Conservation (phyloP, 2,797 vertebrate genomes). For the Eulemur albifrons region DNA sequence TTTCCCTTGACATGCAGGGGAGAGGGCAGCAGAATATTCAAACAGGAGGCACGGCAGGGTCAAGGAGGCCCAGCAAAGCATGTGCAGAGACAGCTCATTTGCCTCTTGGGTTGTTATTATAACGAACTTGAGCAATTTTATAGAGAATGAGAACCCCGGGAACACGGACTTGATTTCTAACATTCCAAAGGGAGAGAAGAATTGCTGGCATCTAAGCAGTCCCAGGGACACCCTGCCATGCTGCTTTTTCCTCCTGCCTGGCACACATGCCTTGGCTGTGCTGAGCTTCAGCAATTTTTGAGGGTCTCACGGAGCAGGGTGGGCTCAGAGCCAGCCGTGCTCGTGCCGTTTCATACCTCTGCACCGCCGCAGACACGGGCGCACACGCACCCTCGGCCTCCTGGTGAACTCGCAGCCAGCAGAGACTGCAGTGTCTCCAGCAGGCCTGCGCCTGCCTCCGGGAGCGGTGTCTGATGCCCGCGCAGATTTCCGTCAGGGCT, state of each 20-base stretch:
- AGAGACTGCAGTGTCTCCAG: not conserved
- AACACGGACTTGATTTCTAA: not conserved
- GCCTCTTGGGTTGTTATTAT: not conserved
- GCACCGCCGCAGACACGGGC: no score
- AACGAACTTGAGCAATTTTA: not conserved
- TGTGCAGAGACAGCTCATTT: not conserved
- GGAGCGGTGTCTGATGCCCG: not conserved
- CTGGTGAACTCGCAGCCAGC: not conserved
- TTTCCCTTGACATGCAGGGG: not conserved
- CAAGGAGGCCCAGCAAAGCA: not conserved
- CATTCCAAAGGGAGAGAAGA: not conserved
- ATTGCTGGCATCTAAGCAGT: not conserved
- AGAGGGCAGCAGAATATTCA: not conserved
- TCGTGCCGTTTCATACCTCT: not conserved
- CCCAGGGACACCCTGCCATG: not conserved
- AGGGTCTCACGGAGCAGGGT: not conserved
- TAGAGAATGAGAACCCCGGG: not conserved
- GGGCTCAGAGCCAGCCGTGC: not conserved
- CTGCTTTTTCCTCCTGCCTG: not conserved
- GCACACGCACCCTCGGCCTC: fast-evolving
- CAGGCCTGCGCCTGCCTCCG: not conserved
- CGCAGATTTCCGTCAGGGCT: no score
- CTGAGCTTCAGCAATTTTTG: not conserved
- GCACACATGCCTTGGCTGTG: not conserved
- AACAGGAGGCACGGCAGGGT: not conserved